Conservation (phyloP, 2,113 vertebrate genomes). For the Otocyon megalotis region DNA sequence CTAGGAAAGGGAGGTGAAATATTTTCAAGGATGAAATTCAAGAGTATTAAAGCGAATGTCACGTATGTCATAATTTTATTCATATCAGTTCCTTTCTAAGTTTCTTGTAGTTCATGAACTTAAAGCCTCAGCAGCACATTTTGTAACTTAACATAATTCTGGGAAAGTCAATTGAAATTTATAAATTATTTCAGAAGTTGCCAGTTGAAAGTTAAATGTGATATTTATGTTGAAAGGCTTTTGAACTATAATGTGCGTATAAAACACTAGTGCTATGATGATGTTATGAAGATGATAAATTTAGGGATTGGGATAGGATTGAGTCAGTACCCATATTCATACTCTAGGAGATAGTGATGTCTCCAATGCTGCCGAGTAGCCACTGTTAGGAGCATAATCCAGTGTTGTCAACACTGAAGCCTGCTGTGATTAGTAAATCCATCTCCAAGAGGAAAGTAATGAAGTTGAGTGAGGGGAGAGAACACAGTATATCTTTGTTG, state of each 20-base stretch:
- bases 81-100: background rate
- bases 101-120: constrained; percentile 30
- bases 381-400: background rate
- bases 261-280: background rate
- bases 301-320: background rate
- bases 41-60: background rate
- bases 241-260: background rate
- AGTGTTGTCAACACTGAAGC: background rate
- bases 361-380: background rate
- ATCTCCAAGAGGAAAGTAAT: background rate
- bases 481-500: background rate
- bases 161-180: background rate
- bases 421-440: background rate
- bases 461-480: background rate
- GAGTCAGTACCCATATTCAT: background rate
- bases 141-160: background rate
- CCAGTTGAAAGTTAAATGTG: background rate
- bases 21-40: background rate
- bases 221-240: background rate
- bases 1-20: background rate
- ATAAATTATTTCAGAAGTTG: constrained; percentile 6
- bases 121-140: background rate
- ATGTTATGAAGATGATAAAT: background rate
- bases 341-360: background rate
- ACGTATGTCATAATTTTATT: background rate